phyloP scores from a whole-genome alignment of 2,888 invertebrate genomes.

The Euplagia quadripunctaria region DNA sequence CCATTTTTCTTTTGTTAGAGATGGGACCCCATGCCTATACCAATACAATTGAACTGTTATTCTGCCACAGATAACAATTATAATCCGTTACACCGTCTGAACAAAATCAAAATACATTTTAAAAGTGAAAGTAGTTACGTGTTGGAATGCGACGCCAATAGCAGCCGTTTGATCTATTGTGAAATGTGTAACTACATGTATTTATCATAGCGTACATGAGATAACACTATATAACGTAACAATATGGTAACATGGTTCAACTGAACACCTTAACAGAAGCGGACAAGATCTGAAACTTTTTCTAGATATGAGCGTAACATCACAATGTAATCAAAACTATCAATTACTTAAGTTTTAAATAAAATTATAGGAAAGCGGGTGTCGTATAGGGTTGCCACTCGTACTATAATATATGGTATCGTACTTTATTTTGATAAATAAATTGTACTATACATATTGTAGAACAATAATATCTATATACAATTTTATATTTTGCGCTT shows the following conservation, averaged over 20 bases:
- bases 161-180: slow-evolving; percentile 36
- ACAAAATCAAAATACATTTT: slow-evolving; percentile 50
- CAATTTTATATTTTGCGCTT: no score
- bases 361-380: no score
- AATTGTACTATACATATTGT: no score
- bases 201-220: slow-evolving; percentile 13
- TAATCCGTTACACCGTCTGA: slow-evolving; percentile 16
- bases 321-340: no score
- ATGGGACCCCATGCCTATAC: no score
- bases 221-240: slow-evolving; percentile 3
- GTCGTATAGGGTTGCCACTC: no score
- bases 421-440: no score
- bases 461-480: no score
- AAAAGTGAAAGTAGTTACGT: slow-evolving; percentile 53
- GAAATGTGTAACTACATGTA: slow-evolving; percentile 29
- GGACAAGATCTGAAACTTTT: background rate
- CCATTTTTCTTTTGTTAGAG: no score
- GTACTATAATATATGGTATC: no score
- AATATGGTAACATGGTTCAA: background rate
- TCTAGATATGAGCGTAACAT: no score
- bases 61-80: slow-evolving; percentile 10
- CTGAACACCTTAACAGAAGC: background rate
- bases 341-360: no score
- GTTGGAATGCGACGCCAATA: slow-evolving; percentile 43
- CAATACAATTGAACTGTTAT: slow-evolving; percentile 3